These are phyloP conservation scores for Cerceris ruficornis DNA, from an alignment of 2,888 invertebrate genomes.

Conservation along the genomic window DNA sequence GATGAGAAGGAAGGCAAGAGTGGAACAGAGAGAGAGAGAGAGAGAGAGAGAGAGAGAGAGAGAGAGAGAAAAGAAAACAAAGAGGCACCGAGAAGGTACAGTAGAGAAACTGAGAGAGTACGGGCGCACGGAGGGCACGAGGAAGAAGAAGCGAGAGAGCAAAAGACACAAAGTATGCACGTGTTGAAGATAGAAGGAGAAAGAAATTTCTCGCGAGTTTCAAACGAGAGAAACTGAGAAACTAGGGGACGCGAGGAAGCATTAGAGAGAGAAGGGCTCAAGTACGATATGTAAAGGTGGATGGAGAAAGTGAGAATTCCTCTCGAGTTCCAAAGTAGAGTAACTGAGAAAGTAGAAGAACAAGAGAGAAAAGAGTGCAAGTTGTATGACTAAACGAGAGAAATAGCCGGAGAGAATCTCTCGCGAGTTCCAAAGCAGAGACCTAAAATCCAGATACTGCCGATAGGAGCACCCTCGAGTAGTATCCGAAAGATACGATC, in stretches of 20 bases:
- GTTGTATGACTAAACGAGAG: slow-evolving; percentile 5
- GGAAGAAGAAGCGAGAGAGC: too few species aligned
- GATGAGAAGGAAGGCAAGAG: neutral
- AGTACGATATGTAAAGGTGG: too few species aligned
- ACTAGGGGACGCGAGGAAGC: too few species aligned
- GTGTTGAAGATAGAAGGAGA: too few species aligned
- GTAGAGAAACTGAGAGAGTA: neutral
- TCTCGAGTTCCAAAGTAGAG: neutral
- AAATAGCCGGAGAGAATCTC: too few species aligned
- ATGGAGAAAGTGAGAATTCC: neutral
- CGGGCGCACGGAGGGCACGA: slow-evolving; percentile 13
- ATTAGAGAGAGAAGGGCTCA: too few species aligned
- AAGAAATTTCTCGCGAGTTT: too few species aligned
- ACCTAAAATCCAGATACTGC: slow-evolving; percentile 35
- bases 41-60: slow-evolving; percentile 14
- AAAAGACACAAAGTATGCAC: too few species aligned
- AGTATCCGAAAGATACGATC: slow-evolving; percentile 37
- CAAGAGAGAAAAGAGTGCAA: neutral
- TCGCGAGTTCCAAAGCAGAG: neutral
- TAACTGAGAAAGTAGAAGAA: neutral
- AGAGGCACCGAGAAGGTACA: neutral
- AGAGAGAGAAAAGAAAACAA: neutral
- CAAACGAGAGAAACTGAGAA: too few species aligned
- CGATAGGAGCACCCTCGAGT: slow-evolving; percentile 28
- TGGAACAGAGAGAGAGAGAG: neutral